These are phyloP conservation scores for Salarias fasciatus DNA, from an alignment of 2,797 vertebrate genomes.

Conservation along the genomic window DNA sequence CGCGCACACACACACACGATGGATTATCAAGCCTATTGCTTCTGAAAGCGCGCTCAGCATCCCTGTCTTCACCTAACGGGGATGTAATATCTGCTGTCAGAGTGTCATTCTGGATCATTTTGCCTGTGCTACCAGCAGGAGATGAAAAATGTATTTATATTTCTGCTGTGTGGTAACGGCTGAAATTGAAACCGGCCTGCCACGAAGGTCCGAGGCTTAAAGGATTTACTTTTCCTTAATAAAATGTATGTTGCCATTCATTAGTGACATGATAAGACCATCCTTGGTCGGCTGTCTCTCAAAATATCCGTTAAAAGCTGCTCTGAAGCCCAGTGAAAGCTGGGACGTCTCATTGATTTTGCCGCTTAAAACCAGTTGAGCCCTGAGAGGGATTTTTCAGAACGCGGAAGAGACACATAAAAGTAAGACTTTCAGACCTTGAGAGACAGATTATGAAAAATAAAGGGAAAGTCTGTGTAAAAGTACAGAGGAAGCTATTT, in stretches of 20 bases:
- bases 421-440: conserved; percentile 41
- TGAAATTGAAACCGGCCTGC: conserved; percentile 13
- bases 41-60: conserved; percentile 50
- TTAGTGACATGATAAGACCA: conserved; percentile 35
- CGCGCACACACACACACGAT: conserved; percentile 19
- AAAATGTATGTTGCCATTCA: conserved; percentile 2
- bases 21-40: conserved; percentile 57
- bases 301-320: conserved; percentile 41
- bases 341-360: conserved; percentile 56
- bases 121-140: conserved; percentile 24
- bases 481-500: neutral
- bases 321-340: conserved; percentile 37
- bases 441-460: conserved; percentile 26
- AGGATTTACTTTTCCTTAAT: conserved; percentile 13
- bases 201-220: neutral
- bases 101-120: conserved; percentile 30
- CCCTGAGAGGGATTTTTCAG: conserved; percentile 45
- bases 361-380: conserved; percentile 55
- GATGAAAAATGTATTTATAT: conserved; percentile 26
- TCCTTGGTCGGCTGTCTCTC: conserved; percentile 26
- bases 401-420: conserved; percentile 8
- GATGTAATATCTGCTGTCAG: conserved; percentile 54
- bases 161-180: conserved; percentile 18
- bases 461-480: conserved; percentile 9
- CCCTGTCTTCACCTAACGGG: conserved; percentile 52